Percentiles rank a stretch among this genome's conserved stretches.
phyloP scores from a whole-genome alignment of 2,888 invertebrate genomes.

The Spilosoma lubricipeda region DNA sequence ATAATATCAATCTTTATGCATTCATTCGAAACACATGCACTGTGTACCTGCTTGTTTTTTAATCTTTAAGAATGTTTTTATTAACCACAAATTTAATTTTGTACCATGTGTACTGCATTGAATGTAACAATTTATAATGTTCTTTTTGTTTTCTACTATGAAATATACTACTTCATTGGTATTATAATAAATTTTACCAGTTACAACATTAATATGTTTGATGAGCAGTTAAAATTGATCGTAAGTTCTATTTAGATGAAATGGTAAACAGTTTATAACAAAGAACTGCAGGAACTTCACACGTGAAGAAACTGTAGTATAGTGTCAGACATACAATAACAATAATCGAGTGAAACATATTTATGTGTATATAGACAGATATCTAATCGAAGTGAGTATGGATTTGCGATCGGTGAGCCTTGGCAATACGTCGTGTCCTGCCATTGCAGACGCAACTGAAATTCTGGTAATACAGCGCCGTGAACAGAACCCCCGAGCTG shows the following conservation, averaged over 20 bases:
- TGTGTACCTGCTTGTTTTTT: no score
- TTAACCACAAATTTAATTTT: not conserved
- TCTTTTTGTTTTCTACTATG: not conserved
- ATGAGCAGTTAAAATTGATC: not conserved
- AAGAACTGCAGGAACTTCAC: not conserved
- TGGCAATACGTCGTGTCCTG: not conserved
- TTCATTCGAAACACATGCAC: no score
- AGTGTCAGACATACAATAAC: not conserved
- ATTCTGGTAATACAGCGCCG: constrained; percentile 89
- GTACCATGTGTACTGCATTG: not conserved
- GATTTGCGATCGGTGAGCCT: not conserved
- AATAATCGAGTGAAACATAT: not conserved
- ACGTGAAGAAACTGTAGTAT: not conserved
- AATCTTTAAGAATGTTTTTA: no score
- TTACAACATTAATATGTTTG: not conserved
- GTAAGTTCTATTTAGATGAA: not conserved
- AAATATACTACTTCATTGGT: not conserved
- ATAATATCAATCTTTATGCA: not conserved
- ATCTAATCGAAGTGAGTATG: not conserved
- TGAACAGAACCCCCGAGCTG: constrained; percentile 89
- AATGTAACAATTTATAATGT: no score
- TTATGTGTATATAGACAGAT: not conserved
- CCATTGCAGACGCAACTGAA: not conserved
- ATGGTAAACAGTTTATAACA: not conserved
- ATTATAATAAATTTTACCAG: not conserved